phyloP scores from a whole-genome alignment of 2,888 invertebrate species.

The Steinernema carpocapsae region DNA sequence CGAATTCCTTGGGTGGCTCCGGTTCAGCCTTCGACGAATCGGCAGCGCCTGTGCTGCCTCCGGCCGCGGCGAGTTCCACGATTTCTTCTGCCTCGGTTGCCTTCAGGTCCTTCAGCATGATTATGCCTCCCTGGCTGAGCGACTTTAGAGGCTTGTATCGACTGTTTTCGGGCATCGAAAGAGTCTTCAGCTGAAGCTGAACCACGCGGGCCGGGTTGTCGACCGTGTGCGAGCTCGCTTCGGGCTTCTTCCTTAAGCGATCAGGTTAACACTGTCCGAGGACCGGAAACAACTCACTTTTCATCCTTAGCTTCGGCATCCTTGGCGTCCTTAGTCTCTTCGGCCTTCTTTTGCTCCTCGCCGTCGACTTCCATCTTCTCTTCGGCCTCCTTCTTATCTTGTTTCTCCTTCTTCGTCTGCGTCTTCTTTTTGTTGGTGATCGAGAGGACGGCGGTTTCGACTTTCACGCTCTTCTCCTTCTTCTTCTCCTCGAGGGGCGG shows the following conservation, averaged over 20 bases:
- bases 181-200: slow-evolving; percentile 81
- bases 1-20: slow-evolving; percentile 38
- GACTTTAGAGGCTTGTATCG: slow-evolving; percentile 87
- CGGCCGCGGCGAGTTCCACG: slow-evolving; percentile 55
- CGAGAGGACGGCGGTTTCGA: slow-evolving; percentile 94
- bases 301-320: not conserved
- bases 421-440: slow-evolving; percentile 91
- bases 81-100: slow-evolving; percentile 72
- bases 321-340: not conserved
- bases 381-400: slow-evolving; percentile 36
- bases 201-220: slow-evolving; percentile 92
- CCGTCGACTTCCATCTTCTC: slow-evolving; percentile 21
- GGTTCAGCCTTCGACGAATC: slow-evolving; percentile 37
- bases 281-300: not conserved
- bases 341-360: slow-evolving; percentile 38
- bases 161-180: slow-evolving; percentile 80
- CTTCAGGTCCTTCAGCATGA: slow-evolving; percentile 87
- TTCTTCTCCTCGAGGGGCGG: slow-evolving; percentile 97
- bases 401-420: slow-evolving; percentile 70
- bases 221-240: slow-evolving; percentile 87
- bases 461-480: slow-evolving; percentile 94
- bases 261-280: not conserved
- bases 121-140: slow-evolving; percentile 79
- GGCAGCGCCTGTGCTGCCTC: slow-evolving; percentile 39
- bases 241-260: slow-evolving; percentile 70